Percentiles rank a stretch among this genome's conserved stretches.
Conservation (phyloP, 53 echinoderm and acorn worm species). For the Patiria pectinifera region DNA sequence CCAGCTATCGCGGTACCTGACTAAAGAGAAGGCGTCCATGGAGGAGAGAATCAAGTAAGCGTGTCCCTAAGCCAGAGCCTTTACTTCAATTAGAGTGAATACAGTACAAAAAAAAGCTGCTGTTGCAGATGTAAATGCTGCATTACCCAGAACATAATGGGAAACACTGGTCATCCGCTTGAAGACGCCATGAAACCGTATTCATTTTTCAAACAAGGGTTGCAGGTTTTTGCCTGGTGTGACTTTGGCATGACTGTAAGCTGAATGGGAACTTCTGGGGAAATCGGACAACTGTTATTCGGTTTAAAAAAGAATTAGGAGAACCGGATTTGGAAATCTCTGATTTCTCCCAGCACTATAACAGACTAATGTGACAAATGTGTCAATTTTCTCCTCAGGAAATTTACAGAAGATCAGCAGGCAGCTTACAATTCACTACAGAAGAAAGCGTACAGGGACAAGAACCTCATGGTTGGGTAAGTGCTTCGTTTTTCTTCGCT, state of each 20-base stretch:
- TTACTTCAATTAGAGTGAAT: neutral
- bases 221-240: too few species aligned
- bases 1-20: constrained; percentile 82
- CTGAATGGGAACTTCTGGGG: too few species aligned
- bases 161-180: too few species aligned
- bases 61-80: neutral
- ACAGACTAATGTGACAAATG: neutral
- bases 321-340: too few species aligned
- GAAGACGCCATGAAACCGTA: too few species aligned
- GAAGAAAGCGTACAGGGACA: constrained; percentile 93
- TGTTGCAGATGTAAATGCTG: too few species aligned
- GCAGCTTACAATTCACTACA: constrained; percentile 69
- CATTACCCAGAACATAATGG: too few species aligned
- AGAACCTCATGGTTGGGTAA: constrained; percentile 98
- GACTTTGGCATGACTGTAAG: too few species aligned
- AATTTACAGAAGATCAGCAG: constrained; percentile 91
- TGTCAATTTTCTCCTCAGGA: constrained; percentile 44
- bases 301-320: too few species aligned
- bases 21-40: constrained; percentile 79
- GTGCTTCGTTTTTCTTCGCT: neutral
- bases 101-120: neutral
- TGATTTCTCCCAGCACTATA: too few species aligned
- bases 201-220: too few species aligned
- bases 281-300: too few species aligned
- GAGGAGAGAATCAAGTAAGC: constrained; percentile 94